Evolutionary conservation across 2,888 invertebrate genomes (phyloP), one percentile per base, ranked within the genome.

Genomic region (Euplagia quadripunctaria): DNA sequence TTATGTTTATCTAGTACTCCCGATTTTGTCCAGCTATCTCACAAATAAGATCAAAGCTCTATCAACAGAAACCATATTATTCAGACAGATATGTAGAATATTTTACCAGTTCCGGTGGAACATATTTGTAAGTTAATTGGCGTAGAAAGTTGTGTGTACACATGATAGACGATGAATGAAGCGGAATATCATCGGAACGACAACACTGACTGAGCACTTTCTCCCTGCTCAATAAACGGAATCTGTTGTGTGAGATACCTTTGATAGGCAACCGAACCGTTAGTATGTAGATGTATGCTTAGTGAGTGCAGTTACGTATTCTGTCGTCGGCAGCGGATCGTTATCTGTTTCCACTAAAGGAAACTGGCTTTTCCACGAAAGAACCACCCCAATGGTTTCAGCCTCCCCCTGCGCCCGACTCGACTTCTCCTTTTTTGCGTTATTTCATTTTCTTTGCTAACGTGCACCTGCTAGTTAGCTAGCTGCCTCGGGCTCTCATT

Each of bases 291-390:
- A 93, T 92, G 89, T 91, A 92, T 91, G 89, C 90, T 92, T 89
- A 92, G 91, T 89, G 90, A 93, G 89, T 94, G 94, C 93, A 94
- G 93, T 94, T 94, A 94, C 94, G 94, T 94, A 94, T 95, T 95
- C 95, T 92, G 94, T 94, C 94, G 95, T 93, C 94, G 93, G 94
- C 93, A 93, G 91, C 89, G 94, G 95, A 95, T 96, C 95, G 95
- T 96, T 95, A 96, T 95, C 96, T 95, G 94, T 95, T 95, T 94
- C 94, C 92, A 96, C 93, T 94, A 94, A 96, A 95, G 94, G 93
- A 95, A 95, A 94, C 95, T 94, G 94, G 91, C 94, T 95, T 94
- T 93, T 93, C 93, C 89, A 91, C 92, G 93, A 94, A 94, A 92
- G 94, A 94, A 92, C 93, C 94, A 89, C 94, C 94, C 94, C 91